These are phyloP conservation scores for Acanthurus leucopareius DNA, from an alignment of 2,797 vertebrate genomes.

Conservation along the genomic window DNA sequence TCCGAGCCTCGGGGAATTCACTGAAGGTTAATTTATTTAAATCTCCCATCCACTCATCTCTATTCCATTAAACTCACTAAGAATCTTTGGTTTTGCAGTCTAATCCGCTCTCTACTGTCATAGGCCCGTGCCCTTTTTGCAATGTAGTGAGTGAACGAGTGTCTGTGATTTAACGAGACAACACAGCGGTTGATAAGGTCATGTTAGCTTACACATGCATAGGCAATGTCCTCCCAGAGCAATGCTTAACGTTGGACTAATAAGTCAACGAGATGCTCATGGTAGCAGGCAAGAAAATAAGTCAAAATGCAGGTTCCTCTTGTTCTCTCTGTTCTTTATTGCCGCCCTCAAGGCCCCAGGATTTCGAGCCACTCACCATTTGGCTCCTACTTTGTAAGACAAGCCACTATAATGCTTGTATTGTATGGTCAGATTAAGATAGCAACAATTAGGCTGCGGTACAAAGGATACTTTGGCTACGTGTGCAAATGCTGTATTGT, in stretches of 20 bases:
- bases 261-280: constrained; percentile 18
- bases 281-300: constrained; percentile 28
- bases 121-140: constrained; percentile 76
- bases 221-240: constrained; percentile 31
- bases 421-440: constrained; percentile 53
- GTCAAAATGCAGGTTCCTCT: constrained; percentile 44
- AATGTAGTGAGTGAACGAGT: constrained; percentile 26
- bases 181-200: constrained; percentile 73
- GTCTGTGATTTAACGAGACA: constrained; percentile 47
- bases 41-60: constrained; percentile 87
- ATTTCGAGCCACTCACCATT: constrained; percentile 52
- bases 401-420: constrained; percentile 36
- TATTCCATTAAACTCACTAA: constrained; percentile 89
- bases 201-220: constrained; percentile 56
- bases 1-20: constrained; percentile 79
- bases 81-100: constrained; percentile 87
- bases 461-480: constrained; percentile 54
- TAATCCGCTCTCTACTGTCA: constrained; percentile 87
- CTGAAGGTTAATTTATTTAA: constrained; percentile 93
- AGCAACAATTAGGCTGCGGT: constrained; percentile 54
- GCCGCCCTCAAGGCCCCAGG: constrained; percentile 26
- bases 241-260: constrained; percentile 29
- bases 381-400: constrained; percentile 54
- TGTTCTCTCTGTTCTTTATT: constrained; percentile 21
- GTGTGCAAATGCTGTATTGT: constrained; percentile 45